These are phyloP conservation scores for Oasisia sp. DNA, from an alignment of 2,888 invertebrate species.

Conservation along the genomic window DNA sequence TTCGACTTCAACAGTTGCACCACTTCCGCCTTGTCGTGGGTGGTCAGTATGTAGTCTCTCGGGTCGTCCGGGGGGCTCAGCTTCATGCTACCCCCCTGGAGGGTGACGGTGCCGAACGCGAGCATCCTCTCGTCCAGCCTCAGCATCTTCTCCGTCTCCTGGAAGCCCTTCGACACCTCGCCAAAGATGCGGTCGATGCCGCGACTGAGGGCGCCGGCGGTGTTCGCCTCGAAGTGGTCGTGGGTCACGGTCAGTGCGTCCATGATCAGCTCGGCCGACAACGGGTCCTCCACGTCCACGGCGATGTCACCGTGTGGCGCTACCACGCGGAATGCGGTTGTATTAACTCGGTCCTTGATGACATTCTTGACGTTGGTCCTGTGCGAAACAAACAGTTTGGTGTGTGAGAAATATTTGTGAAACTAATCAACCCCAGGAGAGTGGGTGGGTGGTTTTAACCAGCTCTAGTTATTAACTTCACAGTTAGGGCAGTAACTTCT, in stretches of 20 bases:
- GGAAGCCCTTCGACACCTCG: conserved; percentile 81
- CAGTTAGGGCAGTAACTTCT: no score
- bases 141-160: conserved; percentile 88
- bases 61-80: conserved; percentile 74
- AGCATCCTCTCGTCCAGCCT: conserved; percentile 84
- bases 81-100: conserved; percentile 76
- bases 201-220: conserved; percentile 80
- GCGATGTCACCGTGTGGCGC: background rate
- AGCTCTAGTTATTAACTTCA: no score
- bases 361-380: conserved; percentile 82
- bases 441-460: no score
- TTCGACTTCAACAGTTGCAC: conserved; percentile 79
- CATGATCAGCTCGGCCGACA: conserved; percentile 73
- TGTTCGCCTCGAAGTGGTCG: conserved; percentile 83
- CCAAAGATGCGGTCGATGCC: conserved; percentile 88
- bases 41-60: conserved; percentile 76
- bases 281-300: conserved; percentile 71
- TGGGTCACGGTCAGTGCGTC: conserved; percentile 83
- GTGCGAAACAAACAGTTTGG: conserved; percentile 29
- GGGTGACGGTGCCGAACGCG: conserved; percentile 80
- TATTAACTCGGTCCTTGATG: conserved; percentile 81
- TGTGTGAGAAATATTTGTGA: background rate
- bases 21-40: conserved; percentile 80
- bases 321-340: conserved; percentile 81
- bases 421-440: no score